Base-by-base conservation (phyloP, 2,113 vertebrate species). In the Misgurnus mizolepis region DNA sequence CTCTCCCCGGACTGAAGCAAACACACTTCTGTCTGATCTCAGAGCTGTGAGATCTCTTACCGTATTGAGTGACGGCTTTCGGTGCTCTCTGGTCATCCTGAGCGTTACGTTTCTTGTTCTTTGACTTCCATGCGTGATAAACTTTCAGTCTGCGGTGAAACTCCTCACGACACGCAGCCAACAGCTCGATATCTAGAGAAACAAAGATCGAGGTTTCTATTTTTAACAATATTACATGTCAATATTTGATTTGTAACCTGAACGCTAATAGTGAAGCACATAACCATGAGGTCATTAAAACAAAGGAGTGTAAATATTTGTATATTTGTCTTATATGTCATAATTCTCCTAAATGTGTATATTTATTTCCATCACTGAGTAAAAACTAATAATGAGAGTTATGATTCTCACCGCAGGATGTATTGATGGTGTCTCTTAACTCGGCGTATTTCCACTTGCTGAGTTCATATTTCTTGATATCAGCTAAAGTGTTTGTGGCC, bases 401-500 rank as follows among this genome's bases (percentile, higher is more conserved):
- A n/a, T n/a, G 1, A 18, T 6, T 85, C 93, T 93, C 91, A 99
- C 97, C 98, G 77, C 98, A 99, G 3, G 98, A 99, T 1, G 98
- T 99, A 60, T 99, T 99, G 91, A 99, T 99, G 88, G 95, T 95
- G 72, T 99, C 98, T 0, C 97, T 92, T 47, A 99, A 93, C 76
- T 99, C 98, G 2, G 98, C 98, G 0, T 99, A 99, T 86, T 98
- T 99, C 98, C 98, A 99, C 85, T 98, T 99, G 91, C 96, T 97
- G 67, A 99, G 95, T 84, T 99, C 97, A 56, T 95, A 93, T 83
- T 98, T 99, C 92, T 96, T 98, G 82, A 92, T 81, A 12, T 91
- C 92, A 69, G 94, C 93, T 6, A 94, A 94, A 0, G 96, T 95
- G 88, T 97, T 99, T 10, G 94, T 94, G 14, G 96, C 95, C 90